Conservation (phyloP, 2,888 invertebrate genomes). For the Panzeria rudis region DNA sequence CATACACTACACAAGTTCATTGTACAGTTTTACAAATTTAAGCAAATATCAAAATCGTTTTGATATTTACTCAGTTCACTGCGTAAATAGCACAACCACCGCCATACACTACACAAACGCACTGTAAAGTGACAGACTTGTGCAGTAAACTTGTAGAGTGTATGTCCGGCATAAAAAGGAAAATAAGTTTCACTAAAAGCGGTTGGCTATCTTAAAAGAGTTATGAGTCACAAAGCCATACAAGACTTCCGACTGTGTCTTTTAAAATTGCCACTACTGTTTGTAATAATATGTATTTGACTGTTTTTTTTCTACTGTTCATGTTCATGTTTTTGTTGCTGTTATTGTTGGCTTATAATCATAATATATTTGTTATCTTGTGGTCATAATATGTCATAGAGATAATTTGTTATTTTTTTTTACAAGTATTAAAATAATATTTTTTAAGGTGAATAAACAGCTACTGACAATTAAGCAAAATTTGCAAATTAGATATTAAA, state of each 20-base stretch:
- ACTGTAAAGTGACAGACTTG: too few species aligned
- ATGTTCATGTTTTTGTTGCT: constrained; percentile 12
- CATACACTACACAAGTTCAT: too few species aligned
- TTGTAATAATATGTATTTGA: not conserved
- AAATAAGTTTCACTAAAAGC: too few species aligned
- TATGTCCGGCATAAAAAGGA: too few species aligned
- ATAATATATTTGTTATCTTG: constrained; percentile 74
- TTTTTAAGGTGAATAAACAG: not conserved
- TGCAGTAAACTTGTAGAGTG: too few species aligned
- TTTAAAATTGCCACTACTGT: not conserved
- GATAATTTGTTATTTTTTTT: constrained; percentile 58
- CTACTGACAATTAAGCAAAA: constrained; percentile 5
- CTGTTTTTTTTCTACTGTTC: not conserved
- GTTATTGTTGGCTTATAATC: constrained; percentile 43
- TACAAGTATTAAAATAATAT: not conserved
- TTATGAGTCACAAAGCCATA: too few species aligned
- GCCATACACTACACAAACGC: too few species aligned
- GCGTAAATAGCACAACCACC: too few species aligned
- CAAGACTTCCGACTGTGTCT: not conserved
- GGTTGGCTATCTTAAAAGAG: too few species aligned
- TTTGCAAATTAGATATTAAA: not conserved
- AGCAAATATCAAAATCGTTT: too few species aligned
- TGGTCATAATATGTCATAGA: constrained; percentile 73
- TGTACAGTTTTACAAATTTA: too few species aligned
- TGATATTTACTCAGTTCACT: too few species aligned